Conservation (phyloP, 2,888 invertebrate species). For the Apomyelois bistriatella region DNA sequence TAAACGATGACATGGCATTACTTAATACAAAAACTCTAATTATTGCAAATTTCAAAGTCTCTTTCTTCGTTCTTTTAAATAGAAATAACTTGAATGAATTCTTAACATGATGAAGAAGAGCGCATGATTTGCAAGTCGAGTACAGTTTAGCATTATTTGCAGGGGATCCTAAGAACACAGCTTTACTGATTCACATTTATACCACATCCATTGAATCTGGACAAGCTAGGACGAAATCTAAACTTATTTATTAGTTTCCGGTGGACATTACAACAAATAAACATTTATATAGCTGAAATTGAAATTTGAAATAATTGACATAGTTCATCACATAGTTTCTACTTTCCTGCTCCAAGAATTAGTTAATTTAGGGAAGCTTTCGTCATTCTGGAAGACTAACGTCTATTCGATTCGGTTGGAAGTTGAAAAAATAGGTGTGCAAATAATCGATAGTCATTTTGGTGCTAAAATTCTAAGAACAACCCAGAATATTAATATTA, state of each 20-base stretch:
- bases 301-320: conserved; percentile 78
- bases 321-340: conserved; percentile 77
- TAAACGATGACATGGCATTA: no score
- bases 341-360: conserved; percentile 65
- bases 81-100: not conserved
- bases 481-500: conserved; percentile 48
- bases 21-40: no score
- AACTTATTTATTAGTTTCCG: conserved; percentile 46
- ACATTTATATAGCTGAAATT: conserved; percentile 47
- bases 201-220: conserved; percentile 70
- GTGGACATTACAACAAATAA: conserved; percentile 42
- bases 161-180: conserved; percentile 66
- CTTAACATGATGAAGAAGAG: not conserved
- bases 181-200: conserved; percentile 70
- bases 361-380: conserved; percentile 63
- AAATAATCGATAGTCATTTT: conserved; percentile 51
- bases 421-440: conserved; percentile 51
- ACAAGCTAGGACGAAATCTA: conserved; percentile 63
- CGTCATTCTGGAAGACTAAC: conserved; percentile 74
- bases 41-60: not conserved
- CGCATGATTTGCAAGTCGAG: conserved; percentile 39
- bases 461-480: conserved; percentile 56
- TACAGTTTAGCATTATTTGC: conserved; percentile 50
- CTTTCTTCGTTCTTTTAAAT: no score
- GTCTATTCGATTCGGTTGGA: conserved; percentile 47